These are phyloP conservation scores for Dorcus parallelipipedus DNA, from an alignment of 2,888 invertebrate genomes.

Conservation along the genomic window DNA sequence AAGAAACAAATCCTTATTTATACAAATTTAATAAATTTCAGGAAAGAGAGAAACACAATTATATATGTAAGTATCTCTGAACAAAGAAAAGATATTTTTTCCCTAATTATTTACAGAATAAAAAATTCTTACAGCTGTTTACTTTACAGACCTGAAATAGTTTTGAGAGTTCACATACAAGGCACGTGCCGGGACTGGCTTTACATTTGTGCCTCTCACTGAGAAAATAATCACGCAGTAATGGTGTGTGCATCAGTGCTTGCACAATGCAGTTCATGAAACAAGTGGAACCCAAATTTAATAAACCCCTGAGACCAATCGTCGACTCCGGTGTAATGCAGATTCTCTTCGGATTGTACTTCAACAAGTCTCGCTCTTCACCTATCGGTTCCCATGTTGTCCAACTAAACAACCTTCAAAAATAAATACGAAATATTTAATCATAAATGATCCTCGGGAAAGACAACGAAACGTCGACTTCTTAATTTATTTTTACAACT, in stretches of 20 bases:
- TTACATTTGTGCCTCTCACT: conserved; percentile 89
- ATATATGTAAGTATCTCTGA: too few species aligned
- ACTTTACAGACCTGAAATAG: conserved; percentile 75
- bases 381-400: conserved; percentile 77
- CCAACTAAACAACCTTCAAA: conserved; percentile 50
- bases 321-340: conserved; percentile 78
- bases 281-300: conserved; percentile 96
- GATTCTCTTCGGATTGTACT: conserved; percentile 73
- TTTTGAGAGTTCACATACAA: conserved; percentile 93
- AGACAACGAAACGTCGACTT: neutral
- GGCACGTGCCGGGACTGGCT: conserved; percentile 67
- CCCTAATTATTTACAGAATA: too few species aligned
- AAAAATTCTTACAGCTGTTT: too few species aligned
- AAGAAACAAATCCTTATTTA: too few species aligned
- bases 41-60: too few species aligned
- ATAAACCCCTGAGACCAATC: conserved; percentile 86
- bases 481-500: too few species aligned
- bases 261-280: conserved; percentile 99
- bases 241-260: conserved; percentile 91
- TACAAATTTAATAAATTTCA: too few species aligned
- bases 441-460: neutral
- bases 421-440: neutral
- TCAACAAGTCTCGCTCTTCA: conserved; percentile 72
- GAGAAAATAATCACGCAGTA: conserved; percentile 92
- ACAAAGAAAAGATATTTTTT: too few species aligned